Percentiles rank a stretch among this genome's conserved stretches.
Evolutionary conservation across 37 sponge, comb jelly and placozoan genomes (phyloP).

Genomic region (Corticium candelabrum): DNA sequence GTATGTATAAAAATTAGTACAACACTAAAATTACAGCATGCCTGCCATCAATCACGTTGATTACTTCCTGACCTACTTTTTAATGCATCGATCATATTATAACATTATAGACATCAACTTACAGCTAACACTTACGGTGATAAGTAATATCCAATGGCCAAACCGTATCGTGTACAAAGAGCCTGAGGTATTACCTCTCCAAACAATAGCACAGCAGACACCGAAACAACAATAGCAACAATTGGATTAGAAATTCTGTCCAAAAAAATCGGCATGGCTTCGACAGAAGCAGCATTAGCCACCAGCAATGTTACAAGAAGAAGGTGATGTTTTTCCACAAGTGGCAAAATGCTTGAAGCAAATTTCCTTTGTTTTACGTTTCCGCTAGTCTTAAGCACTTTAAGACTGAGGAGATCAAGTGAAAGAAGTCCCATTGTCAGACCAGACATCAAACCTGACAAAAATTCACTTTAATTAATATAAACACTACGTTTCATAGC

Average conservation of each 20-base stretch:
- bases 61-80: no score
- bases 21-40: no score
- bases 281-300: slow-evolving; percentile 71
- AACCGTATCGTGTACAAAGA: slow-evolving; percentile 64
- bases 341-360: slow-evolving; percentile 37
- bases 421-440: slow-evolving; percentile 84
- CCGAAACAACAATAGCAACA: slow-evolving; percentile 68
- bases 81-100: no score
- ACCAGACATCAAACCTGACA: slow-evolving; percentile 66
- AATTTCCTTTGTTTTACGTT: slow-evolving; percentile 45
- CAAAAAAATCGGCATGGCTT: slow-evolving; percentile 75
- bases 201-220: slow-evolving; percentile 70
- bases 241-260: slow-evolving; percentile 54
- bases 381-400: slow-evolving; percentile 57
- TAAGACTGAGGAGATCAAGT: slow-evolving; percentile 51
- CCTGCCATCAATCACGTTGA: no score
- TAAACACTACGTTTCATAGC: no score
- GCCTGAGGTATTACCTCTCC: slow-evolving; percentile 88
- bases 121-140: slow-evolving; percentile 65
- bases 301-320: slow-evolving; percentile 68
- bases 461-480: no score
- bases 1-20: no score
- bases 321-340: slow-evolving; percentile 57
- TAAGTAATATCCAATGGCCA: slow-evolving; percentile 81
- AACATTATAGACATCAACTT: no score